Conservation (phyloP, 2,888 invertebrate species). For the Epirrhoe alternata region DNA sequence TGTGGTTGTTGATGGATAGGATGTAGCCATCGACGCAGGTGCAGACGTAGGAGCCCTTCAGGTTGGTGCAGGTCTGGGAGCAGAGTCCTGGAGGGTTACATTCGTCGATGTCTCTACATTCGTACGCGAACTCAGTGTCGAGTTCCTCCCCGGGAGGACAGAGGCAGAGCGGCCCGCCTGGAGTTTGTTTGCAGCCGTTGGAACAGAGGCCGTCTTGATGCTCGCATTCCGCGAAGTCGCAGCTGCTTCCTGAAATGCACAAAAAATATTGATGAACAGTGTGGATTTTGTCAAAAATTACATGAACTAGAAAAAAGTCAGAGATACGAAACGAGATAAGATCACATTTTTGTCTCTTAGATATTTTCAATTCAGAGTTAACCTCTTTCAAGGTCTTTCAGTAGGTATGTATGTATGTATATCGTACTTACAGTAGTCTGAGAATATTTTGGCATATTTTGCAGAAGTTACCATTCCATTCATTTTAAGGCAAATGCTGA, state of each 20-base stretch:
- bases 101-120: constrained; percentile 93
- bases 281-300: background rate
- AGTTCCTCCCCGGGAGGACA: constrained; percentile 96
- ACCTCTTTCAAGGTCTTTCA: too few relatives aligned
- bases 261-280: background rate
- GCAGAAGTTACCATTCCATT: too few relatives aligned
- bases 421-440: too few relatives aligned
- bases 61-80: constrained; percentile 96
- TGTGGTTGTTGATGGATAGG: constrained; percentile 91
- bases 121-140: constrained; percentile 85
- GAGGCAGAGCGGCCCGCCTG: constrained; percentile 93
- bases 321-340: background rate
- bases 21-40: constrained; percentile 93
- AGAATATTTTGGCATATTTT: too few relatives aligned
- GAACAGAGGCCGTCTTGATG: constrained; percentile 92
- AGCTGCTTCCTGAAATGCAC: constrained; percentile 85
- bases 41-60: constrained; percentile 95
- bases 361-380: too few relatives aligned
- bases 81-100: constrained; percentile 95
- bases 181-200: constrained; percentile 94
- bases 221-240: constrained; percentile 92
- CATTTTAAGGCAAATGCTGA: too few relatives aligned
- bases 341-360: too few relatives aligned
- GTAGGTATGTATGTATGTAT: too few relatives aligned
- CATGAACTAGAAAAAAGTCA: too few relatives aligned